Percentiles rank a stretch among this genome's conserved stretches.
These are phyloP conservation scores for Cylloceria caligata DNA, from an alignment of 2,888 invertebrate genomes.

Conservation along the genomic window DNA sequence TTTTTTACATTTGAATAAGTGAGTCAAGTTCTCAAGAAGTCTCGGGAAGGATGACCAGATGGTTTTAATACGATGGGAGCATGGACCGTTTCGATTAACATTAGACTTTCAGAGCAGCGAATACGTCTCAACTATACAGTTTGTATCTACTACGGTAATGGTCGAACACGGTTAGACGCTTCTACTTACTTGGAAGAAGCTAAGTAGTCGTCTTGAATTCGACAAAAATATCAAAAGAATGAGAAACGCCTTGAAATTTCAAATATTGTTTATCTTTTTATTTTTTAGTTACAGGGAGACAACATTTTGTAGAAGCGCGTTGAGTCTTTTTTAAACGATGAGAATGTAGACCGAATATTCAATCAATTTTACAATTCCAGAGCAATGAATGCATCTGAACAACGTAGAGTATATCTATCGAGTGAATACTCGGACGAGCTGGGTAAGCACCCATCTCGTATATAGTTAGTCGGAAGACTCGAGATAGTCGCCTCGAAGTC, in stretches of 20 bases:
- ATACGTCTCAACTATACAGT: background rate
- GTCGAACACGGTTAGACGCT: background rate
- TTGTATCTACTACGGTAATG: slow-evolving; percentile 22
- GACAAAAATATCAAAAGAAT: background rate
- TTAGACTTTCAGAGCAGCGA: slow-evolving; percentile 33
- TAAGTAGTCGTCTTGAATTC: background rate
- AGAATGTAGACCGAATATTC: background rate
- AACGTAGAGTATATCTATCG: background rate
- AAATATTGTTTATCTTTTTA: too few relatives aligned
- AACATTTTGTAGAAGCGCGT: too few relatives aligned
- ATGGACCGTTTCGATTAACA: slow-evolving; percentile 18
- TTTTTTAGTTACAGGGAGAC: too few relatives aligned
- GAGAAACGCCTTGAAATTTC: background rate
- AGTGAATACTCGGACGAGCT: background rate
- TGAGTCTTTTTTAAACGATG: background rate
- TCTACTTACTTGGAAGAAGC: background rate
- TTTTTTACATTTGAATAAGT: slow-evolving; percentile 14
- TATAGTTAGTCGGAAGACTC: slow-evolving; percentile 10
- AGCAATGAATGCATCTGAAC: background rate
- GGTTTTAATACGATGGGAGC: slow-evolving; percentile 23
- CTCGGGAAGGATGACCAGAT: slow-evolving; percentile 1
- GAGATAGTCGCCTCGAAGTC: slow-evolving; percentile 59
- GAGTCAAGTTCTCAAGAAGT: slow-evolving; percentile 39
- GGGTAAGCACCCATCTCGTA: too few relatives aligned
- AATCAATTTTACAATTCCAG: background rate